phyloP scores from a whole-genome alignment of 2,888 invertebrate genomes.

The Auanema freiburgensis region DNA sequence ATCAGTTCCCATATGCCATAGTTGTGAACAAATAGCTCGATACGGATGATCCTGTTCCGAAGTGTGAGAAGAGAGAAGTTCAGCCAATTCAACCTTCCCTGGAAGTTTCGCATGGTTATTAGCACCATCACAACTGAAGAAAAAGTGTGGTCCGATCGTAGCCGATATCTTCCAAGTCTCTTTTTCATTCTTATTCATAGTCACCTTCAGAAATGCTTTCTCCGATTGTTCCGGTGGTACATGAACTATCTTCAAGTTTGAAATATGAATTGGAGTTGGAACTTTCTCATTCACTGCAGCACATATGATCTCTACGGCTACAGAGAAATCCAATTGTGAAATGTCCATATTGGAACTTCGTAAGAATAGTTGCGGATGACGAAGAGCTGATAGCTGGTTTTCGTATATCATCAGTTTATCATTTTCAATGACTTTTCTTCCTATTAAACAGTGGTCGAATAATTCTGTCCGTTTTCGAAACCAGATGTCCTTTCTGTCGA shows the following conservation, averaged over 20 bases:
- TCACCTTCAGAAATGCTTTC: conserved; percentile 28
- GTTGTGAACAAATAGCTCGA: no score
- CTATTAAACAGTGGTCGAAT: conserved; percentile 50
- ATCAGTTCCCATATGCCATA: no score
- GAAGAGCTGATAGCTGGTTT: conserved; percentile 32
- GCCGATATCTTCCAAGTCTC: conserved; percentile 3
- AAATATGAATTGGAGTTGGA: conserved; percentile 24
- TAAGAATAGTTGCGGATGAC: conserved; percentile 40
- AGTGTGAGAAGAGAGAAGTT: background rate
- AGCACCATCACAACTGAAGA: conserved; percentile 8
- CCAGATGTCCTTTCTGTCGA: conserved; percentile 48
- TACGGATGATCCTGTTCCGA: no score
- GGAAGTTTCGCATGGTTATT: background rate
- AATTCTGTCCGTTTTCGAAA: conserved; percentile 30
- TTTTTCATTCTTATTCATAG: conserved; percentile 16
- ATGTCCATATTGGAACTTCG: conserved; percentile 6
- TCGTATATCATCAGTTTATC: conserved; percentile 27
- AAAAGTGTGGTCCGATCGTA: background rate
- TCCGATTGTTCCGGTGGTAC: conserved; percentile 14
- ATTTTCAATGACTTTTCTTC: conserved; percentile 31
- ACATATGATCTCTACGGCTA: conserved; percentile 26
- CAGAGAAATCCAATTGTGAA: no score
- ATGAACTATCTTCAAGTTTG: conserved; percentile 24
- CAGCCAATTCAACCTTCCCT: background rate
- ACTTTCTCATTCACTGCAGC: conserved; percentile 23